Base-by-base conservation (phyloP, 2,888 invertebrate genomes). In the Eupithecia abbreviata region DNA sequence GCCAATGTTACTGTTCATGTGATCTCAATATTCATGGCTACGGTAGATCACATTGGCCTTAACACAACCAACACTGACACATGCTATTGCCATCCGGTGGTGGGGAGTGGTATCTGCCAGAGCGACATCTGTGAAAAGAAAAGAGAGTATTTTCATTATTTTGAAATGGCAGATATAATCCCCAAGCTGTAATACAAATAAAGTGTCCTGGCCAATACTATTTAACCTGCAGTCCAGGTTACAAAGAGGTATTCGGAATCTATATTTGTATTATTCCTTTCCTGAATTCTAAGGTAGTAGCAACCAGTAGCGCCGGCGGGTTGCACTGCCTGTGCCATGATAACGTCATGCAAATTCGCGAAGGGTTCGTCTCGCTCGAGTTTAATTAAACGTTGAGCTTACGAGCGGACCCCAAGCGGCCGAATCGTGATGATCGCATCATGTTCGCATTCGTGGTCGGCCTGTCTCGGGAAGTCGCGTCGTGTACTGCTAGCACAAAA, bases 41-140 rank as follows among this genome's bases (percentile, higher is more conserved):
- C n/a, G 9, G 7, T 18, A 58, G 58, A 13, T 65, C 13, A 65
- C 62, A 62, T 49, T 18, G 51, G 51, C 18, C n/a, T 7, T 62
- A 62, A 30, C 12, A 18, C 18, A 62, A 4, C 13, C 15, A 30
- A 62, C 30, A 62, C 65, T 5, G 65, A 65, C 65, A 65, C 30
- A 65, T 65, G 65, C 41, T 65, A 41, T 65, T 65, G 65, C 65
- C 65, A 65, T 65, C 13, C 65, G 12, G 12, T 30, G 65, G 65
- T 6, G 62, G 58, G 65, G 12, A 65, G 4, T 13, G 12, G 41
- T 30, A 65, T 13, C 65, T 58, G 58, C 9, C 18, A 58, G n/a
- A 9, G 18, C 18, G 58, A 18, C 58, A 58, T n/a, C 3, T 58
- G 18, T 58, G 18, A 58, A 15, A 51, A 51, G 6, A 51, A 51